Base-by-base conservation (phyloP, 1,140 invertebrate species). In the Zeugodacus cucurbitae region DNA sequence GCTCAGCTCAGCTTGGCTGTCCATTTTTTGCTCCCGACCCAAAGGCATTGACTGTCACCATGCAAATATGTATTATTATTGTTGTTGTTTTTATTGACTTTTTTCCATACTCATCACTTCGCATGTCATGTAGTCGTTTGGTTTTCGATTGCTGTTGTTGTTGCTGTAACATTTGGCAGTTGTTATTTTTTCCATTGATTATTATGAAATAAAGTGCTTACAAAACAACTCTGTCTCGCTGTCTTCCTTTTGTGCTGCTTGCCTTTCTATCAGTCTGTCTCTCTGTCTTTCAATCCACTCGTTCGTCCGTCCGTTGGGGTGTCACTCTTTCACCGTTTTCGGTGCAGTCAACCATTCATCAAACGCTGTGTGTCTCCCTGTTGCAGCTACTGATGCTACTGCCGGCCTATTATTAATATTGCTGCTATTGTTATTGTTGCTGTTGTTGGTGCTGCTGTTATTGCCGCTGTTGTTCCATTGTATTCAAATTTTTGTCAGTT, bases 401-500 rank as follows among this genome's bases (percentile, higher is more conserved):
- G 57, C 48, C 44, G 57, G 29, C 29, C 48, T 58, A 37, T 86
- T 86, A 58, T 86, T 86, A 59, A 37, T 86, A 58, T 59, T 86
- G 26, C n/a, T 62, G n/a, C 58, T 62, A 62, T 26, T 62, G 26
- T 62, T 62, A n/a, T 58, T 58, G 8, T 78, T 78, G 74, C 20
- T 70, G n/a, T 29, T 64, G n/a, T 88, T 70, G 74, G 41, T 88
- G 32, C n/a, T 82, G 54, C 34, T 85, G 54, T 78, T 57, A 74
- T 78, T 74, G 70, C 32, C 34, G 54, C 57, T 74, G 54, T 88
- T 82, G 70, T 82, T 62, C 87, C 87, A 88, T 88, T 88, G 87
- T 88, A 88, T 88, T 88, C 87, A 88, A 88, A 88, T 88, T 88
- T 88, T 88, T 88, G 87, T 88, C 74, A 88, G 87, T 88, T 88